These are phyloP conservation scores for Nomia melanderi DNA, from an alignment of 1,140 invertebrate species.

Conservation along the genomic window DNA sequence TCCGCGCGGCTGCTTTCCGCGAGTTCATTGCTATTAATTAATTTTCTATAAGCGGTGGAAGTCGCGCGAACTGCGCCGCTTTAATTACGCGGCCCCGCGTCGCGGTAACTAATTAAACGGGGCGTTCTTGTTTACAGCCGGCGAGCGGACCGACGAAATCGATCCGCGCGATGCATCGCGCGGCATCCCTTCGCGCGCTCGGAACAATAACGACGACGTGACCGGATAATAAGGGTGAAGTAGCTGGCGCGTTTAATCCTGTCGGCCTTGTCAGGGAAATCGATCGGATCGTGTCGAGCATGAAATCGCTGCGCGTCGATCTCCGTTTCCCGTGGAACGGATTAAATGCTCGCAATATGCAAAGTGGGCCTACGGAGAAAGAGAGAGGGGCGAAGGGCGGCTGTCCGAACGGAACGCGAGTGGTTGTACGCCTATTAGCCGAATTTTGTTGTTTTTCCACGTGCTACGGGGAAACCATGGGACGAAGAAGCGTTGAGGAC, in stretches of 20 bases:
- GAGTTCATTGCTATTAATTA: background rate
- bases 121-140: constrained; percentile 40
- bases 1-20: background rate
- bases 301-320: no score
- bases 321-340: no score
- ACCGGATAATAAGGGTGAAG: constrained; percentile 36
- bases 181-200: background rate
- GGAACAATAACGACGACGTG: constrained; percentile 29
- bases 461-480: no score
- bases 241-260: constrained; percentile 35
- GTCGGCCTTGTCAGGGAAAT: background rate
- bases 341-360: no score
- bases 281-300: background rate
- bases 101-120: constrained; percentile 36
- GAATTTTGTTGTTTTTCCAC: no score
- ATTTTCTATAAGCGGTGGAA: constrained; percentile 4
- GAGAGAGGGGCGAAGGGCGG: no score
- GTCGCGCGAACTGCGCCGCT: background rate
- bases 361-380: no score
- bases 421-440: no score
- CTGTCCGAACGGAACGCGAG: no score
- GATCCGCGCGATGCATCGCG: constrained; percentile 37
- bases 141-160: constrained; percentile 23
- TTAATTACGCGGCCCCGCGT: constrained; percentile 25
- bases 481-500: no score